Conservation (phyloP, 1,140 invertebrate genomes). For the Sycophaga agraensis region DNA sequence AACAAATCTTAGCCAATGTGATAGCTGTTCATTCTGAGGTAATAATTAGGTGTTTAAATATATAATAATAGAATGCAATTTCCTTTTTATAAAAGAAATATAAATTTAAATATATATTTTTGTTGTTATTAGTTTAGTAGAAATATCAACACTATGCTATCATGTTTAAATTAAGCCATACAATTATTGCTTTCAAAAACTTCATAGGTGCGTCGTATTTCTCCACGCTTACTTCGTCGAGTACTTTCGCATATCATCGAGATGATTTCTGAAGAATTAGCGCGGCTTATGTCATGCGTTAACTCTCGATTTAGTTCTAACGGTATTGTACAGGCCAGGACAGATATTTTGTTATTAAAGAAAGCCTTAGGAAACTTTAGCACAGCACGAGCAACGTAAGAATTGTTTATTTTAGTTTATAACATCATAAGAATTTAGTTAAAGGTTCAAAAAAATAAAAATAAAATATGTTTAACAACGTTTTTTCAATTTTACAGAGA, state of each 20-base stretch:
- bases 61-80: neutral
- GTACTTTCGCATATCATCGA: slow-evolving; percentile 86
- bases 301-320: slow-evolving; percentile 64
- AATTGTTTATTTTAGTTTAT: no score
- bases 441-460: neutral
- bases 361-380: slow-evolving; percentile 59
- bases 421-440: neutral
- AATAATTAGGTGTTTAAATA: slow-evolving; percentile 31
- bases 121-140: no score
- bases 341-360: slow-evolving; percentile 64
- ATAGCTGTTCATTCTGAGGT: slow-evolving; percentile 93
- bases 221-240: slow-evolving; percentile 71
- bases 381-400: slow-evolving; percentile 61
- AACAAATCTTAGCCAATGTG: slow-evolving; percentile 89
- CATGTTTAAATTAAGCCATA: neutral
- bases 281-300: slow-evolving; percentile 80
- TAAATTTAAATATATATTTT: neutral
- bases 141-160: no score
- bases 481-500: slow-evolving; percentile 44
- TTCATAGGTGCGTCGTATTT: slow-evolving; percentile 74
- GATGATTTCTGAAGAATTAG: slow-evolving; percentile 88
- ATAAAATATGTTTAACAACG: neutral
- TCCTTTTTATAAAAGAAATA: no score
- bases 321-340: slow-evolving; percentile 69
- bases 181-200: neutral